Percentiles rank a stretch among this genome's conserved stretches.
Evolutionary conservation across 2,113 vertebrate species (phyloP).

Genomic region (Chaetops frenatus): DNA sequence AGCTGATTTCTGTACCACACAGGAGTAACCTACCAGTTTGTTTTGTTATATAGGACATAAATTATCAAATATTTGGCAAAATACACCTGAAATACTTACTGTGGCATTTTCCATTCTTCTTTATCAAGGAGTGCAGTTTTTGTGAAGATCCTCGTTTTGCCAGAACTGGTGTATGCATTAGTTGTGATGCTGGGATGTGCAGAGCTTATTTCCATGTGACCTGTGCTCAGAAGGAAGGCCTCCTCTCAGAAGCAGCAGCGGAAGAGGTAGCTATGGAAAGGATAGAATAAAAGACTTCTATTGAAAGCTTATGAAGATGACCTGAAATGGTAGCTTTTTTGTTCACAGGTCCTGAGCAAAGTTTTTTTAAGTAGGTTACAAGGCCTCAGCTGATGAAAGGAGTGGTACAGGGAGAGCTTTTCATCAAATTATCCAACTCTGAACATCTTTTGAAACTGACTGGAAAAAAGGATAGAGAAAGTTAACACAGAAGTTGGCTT

Average conservation of each 20-base stretch:
- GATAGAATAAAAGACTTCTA: not conserved
- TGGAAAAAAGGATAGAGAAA: not conserved
- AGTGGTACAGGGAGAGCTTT: not conserved
- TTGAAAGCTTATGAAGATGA: not conserved
- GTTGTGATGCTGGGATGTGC: constrained; percentile 98
- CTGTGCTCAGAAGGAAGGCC: constrained; percentile 94
- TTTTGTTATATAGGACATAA: not conserved
- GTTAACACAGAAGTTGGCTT: not conserved
- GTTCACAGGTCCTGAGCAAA: not conserved
- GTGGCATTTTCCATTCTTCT: not conserved
- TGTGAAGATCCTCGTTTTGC: constrained; percentile 96
- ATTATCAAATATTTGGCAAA: not conserved
- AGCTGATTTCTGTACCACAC: not conserved
- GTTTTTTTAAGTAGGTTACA: not conserved
- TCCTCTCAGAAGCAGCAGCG: constrained; percentile 95
- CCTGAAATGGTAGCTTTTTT: not conserved
- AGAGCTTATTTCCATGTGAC: constrained; percentile 97
- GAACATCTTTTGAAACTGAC: not conserved
- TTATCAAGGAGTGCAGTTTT: constrained; percentile 90
- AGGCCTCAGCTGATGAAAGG: not conserved
- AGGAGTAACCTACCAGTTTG: not conserved
- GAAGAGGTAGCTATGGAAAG: constrained; percentile 83
- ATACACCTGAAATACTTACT: not conserved
- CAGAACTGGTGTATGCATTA: constrained; percentile 96
- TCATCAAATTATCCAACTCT: not conserved